Base-by-base conservation (phyloP, 2,888 invertebrate genomes). In the Aquatica leii region DNA sequence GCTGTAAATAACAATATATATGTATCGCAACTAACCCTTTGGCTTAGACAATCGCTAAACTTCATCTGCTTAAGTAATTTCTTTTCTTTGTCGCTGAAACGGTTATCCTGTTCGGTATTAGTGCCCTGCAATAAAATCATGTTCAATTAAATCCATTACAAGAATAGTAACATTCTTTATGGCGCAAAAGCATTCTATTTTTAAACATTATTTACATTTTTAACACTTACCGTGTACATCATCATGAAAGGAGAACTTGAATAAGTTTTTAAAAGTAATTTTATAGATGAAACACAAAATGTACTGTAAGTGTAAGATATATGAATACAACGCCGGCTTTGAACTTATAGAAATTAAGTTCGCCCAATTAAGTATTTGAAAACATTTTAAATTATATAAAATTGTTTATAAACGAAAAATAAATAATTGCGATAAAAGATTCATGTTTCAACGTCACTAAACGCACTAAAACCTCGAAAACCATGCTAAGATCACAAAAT, bases 51-150 rank as follows among this genome's bases (percentile, higher is more conserved):
- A 79, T 98, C 97, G 34, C 94, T 95, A 82, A 99, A 99, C 82
- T 94, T 96, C 97, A 99, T 97, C 82, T 95, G 95, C 82, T 98
- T 98, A 84, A 99, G 89, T 51, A 99, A 86, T 81, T 99, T 99
- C 84, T 99, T 98, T 84, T 98, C 98, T 84, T 99, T 99, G 83
- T 99, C 98, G 80, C 97, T 94, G 85, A 99, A 99, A 78, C 99
- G 91, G 78, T 96, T 98, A 83, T 99, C 99, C 84, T 99, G 99
- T 82, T 98, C 98, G 65, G 98, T 94, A 77, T 93, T 97, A 31
- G 98, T 99, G 69, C 99, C 99, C 98, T 98, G 77, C 50, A 76
- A 49, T 20, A 49, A 31, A 5, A 48, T 52, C 18, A 6, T 8
- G 4, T 37, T 37, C 6, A 41, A 24, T 24, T 24, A 6, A 24